phyloP scores from a whole-genome alignment of 1,140 invertebrate genomes.

The Proctacanthus coquilletti region DNA sequence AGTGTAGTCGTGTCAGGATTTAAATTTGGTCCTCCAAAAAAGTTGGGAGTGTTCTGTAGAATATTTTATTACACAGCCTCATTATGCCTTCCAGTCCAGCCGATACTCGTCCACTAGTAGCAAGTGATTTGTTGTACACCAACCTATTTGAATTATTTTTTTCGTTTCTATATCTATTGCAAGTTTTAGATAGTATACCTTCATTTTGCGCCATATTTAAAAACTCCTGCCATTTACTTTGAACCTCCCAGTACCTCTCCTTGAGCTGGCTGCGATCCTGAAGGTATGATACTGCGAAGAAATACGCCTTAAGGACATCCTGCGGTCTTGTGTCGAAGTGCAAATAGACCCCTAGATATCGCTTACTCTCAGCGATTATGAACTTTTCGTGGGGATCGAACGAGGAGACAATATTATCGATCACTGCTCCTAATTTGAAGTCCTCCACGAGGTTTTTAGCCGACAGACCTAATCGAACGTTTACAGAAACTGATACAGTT shows the following conservation, averaged over 20 bases:
- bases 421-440: slow-evolving; percentile 17
- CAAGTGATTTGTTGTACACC: slow-evolving; percentile 34
- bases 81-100: slow-evolving; percentile 28
- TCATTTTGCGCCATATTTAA: slow-evolving; percentile 23
- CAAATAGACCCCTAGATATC: slow-evolving; percentile 24
- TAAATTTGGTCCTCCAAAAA: no score
- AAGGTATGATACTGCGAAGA: slow-evolving; percentile 29
- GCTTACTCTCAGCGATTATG: slow-evolving; percentile 27
- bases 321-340: slow-evolving; percentile 25
- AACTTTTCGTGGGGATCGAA: slow-evolving; percentile 32
- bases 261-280: slow-evolving; percentile 29
- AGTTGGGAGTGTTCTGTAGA: no score
- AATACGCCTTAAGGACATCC: slow-evolving; percentile 28
- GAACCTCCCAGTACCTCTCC: slow-evolving; percentile 33
- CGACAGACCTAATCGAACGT: slow-evolving; percentile 24
- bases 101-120: slow-evolving; percentile 35
- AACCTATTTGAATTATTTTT: slow-evolving; percentile 26
- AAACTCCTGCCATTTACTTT: slow-evolving; percentile 29
- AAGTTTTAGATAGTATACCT: slow-evolving; percentile 10
- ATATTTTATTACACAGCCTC: no score
- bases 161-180: slow-evolving; percentile 1
- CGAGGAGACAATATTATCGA: slow-evolving; percentile 29
- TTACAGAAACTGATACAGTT: slow-evolving; percentile 28
- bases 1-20: no score
- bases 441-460: slow-evolving; percentile 19